Evolutionary conservation across 2,113 vertebrate genomes (phyloP), one percentile per base, ranked within the genome.

Genomic region (Tympanuchus pallidicinctus): DNA sequence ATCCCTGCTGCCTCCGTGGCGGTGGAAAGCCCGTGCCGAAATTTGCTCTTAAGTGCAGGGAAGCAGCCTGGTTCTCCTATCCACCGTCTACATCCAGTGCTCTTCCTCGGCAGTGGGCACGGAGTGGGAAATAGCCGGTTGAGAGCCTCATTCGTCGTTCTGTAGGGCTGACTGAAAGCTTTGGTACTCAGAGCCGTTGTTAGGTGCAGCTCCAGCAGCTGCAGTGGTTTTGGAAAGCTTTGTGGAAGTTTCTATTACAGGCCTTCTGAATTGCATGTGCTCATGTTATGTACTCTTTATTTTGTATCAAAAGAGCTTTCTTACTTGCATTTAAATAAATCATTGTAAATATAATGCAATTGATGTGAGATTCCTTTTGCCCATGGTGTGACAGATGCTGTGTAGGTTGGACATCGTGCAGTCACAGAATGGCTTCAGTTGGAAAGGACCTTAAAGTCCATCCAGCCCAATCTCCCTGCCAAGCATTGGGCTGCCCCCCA

Each of bases 11-110:
- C 43, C 21, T 30, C 28, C 8, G 5, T 36, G n/a, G 8, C 5
- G 6, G 63, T 5, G 15, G 36, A 22, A 1, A 6, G 28, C 19
- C 10, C 2, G 28, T 28, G 40, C 19, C 10, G 3, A 24, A 6
- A 21, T 1, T 7, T 7, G 8, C 1, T 32, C 12, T 20, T 3
- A 9, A 15, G 18, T 4, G 30, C 17, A 0, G 50, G 8, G 59
- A 11, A 15, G 13, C 2, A 5, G 11, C 6, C 12, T 28, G 47
- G 27, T 27, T 18, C 18, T 52, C 45, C 27, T 52, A 8, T 20
- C 47, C 47, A 10, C 48, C 24, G 19, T 18, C 5, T 7, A 6
- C 25, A 3, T 28, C 27, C 25, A 19, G 30, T 20, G 56, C 18
- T 7, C 56, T 57, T 57, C 56, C 18, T 20, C 17, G 30, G 30